phyloP scores from a whole-genome alignment of 2,797 vertebrate species.

The Myioborus miniatus region DNA sequence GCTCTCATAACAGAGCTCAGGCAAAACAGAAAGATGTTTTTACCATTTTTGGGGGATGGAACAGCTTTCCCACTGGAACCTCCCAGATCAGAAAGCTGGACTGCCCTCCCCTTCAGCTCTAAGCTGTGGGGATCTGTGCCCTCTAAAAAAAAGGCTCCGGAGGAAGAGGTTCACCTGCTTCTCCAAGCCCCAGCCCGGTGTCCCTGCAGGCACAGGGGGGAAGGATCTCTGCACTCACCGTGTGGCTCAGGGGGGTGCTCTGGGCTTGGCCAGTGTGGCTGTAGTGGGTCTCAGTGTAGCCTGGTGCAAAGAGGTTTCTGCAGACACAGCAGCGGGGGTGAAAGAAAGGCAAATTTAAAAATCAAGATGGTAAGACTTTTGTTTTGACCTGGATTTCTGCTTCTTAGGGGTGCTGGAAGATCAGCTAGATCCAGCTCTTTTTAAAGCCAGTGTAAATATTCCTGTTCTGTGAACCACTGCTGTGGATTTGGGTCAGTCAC shows the following conservation, averaged over 20 bases:
- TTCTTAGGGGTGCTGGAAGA: background rate
- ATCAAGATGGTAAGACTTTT: background rate
- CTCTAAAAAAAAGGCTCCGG: background rate
- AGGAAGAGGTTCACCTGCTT: background rate
- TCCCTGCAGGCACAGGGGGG: rapidly evolving
- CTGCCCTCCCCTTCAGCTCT: background rate
- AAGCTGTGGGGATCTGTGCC: background rate
- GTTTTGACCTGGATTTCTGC: background rate
- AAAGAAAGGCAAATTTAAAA: background rate
- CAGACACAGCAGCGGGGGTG: background rate
- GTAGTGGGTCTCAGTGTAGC: constrained; percentile 92
- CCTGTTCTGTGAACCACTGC: background rate
- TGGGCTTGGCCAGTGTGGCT: constrained; percentile 77
- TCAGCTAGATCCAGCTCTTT: background rate
- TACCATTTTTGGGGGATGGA: background rate
- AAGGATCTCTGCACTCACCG: constrained; percentile 68
- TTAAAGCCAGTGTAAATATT: background rate
- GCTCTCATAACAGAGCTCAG: background rate
- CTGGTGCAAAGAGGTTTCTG: constrained; percentile 88
- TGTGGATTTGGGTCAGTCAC: background rate
- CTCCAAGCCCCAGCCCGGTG: background rate
- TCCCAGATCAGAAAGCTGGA: background rate
- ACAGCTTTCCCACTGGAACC: background rate
- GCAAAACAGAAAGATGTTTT: background rate
- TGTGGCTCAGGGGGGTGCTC: constrained; percentile 73